phyloP scores from a whole-genome alignment of 37 sponge, comb jelly and placozoan genomes.

The Spongilla lacustris region DNA sequence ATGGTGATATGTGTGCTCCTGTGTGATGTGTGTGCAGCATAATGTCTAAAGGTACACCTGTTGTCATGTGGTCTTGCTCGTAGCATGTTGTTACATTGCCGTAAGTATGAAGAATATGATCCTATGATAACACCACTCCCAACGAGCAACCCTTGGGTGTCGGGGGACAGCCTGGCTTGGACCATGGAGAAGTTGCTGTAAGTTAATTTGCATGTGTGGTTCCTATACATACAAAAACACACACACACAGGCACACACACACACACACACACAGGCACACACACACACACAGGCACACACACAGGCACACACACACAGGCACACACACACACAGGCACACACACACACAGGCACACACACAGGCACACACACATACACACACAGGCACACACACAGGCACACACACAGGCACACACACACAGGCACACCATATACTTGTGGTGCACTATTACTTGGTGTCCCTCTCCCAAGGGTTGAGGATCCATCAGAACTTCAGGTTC shows the following conservation, averaged over 20 bases:
- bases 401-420: too few relatives aligned
- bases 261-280: too few relatives aligned
- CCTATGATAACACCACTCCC: slow-evolving; percentile 50
- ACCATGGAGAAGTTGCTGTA: slow-evolving; percentile 56
- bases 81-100: slow-evolving; percentile 42
- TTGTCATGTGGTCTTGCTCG: too few relatives aligned
- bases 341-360: background rate
- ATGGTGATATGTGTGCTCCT: background rate
- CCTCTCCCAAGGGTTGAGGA: slow-evolving; percentile 49
- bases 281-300: background rate
- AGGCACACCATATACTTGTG: too few relatives aligned
- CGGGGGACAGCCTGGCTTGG: slow-evolving; percentile 58
- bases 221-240: background rate
- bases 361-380: too few relatives aligned
- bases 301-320: too few relatives aligned
- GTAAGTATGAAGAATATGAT: slow-evolving; percentile 61
- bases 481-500: slow-evolving; percentile 35
- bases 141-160: slow-evolving; percentile 73
- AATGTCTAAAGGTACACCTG: too few relatives aligned
- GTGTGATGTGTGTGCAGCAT: background rate
- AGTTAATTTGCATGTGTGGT: slow-evolving; percentile 7
- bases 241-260: background rate
- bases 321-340: too few relatives aligned
- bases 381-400: too few relatives aligned
- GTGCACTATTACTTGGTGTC: too few relatives aligned